Evolutionary conservation across 2,797 vertebrate species (phyloP).

Genomic region (Xiphorhynchus erythropygius): DNA sequence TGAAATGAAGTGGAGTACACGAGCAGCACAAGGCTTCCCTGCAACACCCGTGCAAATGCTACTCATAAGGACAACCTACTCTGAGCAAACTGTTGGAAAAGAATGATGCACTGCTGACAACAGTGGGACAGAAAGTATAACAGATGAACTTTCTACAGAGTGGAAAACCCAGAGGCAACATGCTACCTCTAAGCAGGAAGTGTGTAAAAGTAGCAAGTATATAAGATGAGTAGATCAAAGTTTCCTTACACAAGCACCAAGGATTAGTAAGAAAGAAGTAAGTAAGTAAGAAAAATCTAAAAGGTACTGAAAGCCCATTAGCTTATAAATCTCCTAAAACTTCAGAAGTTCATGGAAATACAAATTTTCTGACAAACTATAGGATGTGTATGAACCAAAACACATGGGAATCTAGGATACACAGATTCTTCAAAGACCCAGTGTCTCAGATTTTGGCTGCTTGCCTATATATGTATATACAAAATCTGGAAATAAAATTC

Average conservation of each 20-base stretch:
- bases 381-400: neutral
- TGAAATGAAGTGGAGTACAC: fast-evolving
- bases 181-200: neutral
- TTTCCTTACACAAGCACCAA: neutral
- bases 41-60: fast-evolving
- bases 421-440: neutral
- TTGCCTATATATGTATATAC: neutral
- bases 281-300: neutral
- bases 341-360: neutral
- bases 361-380: neutral
- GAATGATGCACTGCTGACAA: neutral
- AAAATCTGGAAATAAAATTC: neutral
- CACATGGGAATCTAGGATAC: neutral
- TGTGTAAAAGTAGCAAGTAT: neutral
- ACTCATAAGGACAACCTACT: neutral
- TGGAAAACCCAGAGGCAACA: neutral
- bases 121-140: neutral
- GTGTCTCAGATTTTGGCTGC: neutral
- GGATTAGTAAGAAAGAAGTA: no score
- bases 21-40: neutral
- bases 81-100: neutral
- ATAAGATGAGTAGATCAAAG: neutral
- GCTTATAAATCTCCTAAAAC: neutral
- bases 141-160: neutral
- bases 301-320: neutral